A percentile compares a stretch with the other conserved stretches of the same genome.
These are phyloP conservation scores for Lapara coniferarum DNA, from an alignment of 2,888 invertebrate genomes.

Conservation along the genomic window DNA sequence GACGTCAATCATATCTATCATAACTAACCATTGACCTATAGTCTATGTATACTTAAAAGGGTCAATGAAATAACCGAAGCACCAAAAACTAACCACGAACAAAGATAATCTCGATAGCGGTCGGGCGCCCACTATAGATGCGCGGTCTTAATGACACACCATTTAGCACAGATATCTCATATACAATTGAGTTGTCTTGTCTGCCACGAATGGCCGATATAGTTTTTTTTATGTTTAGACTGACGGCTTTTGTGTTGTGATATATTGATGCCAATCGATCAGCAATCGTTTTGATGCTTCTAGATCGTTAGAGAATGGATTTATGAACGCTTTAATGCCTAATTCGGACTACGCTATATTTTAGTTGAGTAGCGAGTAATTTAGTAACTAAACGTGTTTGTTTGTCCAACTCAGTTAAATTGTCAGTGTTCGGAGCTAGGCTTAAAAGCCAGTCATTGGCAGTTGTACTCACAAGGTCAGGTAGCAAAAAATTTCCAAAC, in stretches of 20 bases:
- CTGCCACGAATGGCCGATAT: slow-evolving; percentile 16
- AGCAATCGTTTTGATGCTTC: background rate
- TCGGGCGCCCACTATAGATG: slow-evolving; percentile 55
- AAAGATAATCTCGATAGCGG: slow-evolving; percentile 42
- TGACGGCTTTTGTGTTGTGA: slow-evolving; percentile 28
- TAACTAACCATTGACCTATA: too few relatives aligned
- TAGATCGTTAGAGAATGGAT: background rate
- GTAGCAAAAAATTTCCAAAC: too few relatives aligned
- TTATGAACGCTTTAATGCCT: too few relatives aligned
- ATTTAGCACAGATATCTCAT: slow-evolving; percentile 63
- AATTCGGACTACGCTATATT: too few relatives aligned
- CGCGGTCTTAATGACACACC: slow-evolving; percentile 63
- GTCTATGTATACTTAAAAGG: too few relatives aligned
- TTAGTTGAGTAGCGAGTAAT: too few relatives aligned
- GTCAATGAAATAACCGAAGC: background rate
- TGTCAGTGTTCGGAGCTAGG: too few relatives aligned
- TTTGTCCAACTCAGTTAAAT: too few relatives aligned
- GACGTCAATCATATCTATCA: too few relatives aligned
- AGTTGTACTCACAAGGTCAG: too few relatives aligned
- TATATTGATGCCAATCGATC: background rate
- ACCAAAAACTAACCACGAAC: background rate
- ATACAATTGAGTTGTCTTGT: slow-evolving; percentile 63
- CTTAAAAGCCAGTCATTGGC: too few relatives aligned
- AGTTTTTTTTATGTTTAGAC: slow-evolving; percentile 50
- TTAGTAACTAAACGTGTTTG: too few relatives aligned